Percentiles rank a stretch among this genome's conserved stretches.
Evolutionary conservation across 2,113 vertebrate genomes (phyloP).

Genomic region (Rhodinocichla rosea): DNA sequence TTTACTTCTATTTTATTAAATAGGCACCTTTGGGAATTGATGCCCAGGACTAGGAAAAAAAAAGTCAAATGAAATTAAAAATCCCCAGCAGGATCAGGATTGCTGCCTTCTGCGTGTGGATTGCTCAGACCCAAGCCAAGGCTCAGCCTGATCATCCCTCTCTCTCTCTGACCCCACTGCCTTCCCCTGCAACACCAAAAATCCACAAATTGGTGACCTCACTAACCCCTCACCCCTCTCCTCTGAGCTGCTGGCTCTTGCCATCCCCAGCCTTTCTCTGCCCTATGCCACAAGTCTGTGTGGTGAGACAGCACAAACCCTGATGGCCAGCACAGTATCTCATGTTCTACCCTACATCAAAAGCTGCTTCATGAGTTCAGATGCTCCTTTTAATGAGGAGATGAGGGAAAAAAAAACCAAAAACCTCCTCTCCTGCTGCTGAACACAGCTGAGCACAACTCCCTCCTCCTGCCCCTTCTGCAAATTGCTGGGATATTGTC

Average conservation of each 20-base stretch:
- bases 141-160: not conserved
- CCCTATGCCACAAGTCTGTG: not conserved
- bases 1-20: conserved; percentile 41
- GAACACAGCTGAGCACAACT: not conserved
- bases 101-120: not conserved
- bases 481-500: conserved; percentile 74
- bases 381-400: not conserved
- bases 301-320: not conserved
- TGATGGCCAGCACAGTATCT: not conserved
- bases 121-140: not conserved
- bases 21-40: not conserved
- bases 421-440: not conserved
- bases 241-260: not conserved
- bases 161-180: not conserved
- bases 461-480: conserved; percentile 1
- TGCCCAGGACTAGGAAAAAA: not conserved
- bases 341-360: not conserved
- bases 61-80: not conserved
- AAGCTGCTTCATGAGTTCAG: not conserved
- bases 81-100: not conserved
- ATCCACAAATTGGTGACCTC: accelerated
- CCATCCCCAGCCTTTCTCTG: not conserved
- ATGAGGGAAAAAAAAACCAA: not conserved
- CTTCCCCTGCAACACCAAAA: not conserved
- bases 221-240: not conserved